Conservation (phyloP, 2,888 invertebrate genomes). For the Metellina segmentata region DNA sequence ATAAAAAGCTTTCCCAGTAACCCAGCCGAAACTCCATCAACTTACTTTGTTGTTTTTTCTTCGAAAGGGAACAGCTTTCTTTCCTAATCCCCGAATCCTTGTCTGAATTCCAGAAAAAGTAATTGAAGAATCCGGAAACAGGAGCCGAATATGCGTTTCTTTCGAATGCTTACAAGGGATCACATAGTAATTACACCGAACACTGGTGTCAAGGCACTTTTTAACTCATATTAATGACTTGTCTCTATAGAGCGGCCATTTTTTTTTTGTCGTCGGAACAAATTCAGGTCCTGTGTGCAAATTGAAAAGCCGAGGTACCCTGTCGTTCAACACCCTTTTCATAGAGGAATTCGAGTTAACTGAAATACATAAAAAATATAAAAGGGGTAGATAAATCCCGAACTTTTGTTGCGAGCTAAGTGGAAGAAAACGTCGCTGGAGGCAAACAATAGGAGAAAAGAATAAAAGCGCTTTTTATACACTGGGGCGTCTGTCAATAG, state of each 20-base stretch:
- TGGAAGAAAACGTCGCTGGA: background rate
- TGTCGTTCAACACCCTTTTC: background rate
- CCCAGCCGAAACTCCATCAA: background rate
- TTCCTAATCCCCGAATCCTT: background rate
- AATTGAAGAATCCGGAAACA: background rate
- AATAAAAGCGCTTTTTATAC: background rate
- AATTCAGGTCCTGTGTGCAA: background rate
- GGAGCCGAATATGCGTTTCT: background rate
- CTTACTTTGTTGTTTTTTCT: background rate
- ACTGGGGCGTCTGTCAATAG: background rate
- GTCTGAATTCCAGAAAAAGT: background rate
- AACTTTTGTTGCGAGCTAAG: background rate
- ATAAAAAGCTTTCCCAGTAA: background rate
- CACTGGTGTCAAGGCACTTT: background rate
- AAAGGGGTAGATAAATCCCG: background rate
- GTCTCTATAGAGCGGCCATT: background rate
- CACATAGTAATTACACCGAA: conserved; percentile 9
- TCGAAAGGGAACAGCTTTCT: background rate
- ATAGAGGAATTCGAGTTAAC: background rate
- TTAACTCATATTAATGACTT: background rate
- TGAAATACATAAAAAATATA: background rate
- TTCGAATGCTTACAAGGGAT: background rate
- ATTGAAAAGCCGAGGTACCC: background rate
- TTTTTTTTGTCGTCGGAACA: background rate
- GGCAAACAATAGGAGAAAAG: conserved; percentile 18